Evolutionary conservation across 2,797 vertebrate genomes (phyloP), one percentile per base, ranked within the genome.

Genomic region (Crocidura indochinensis): DNA sequence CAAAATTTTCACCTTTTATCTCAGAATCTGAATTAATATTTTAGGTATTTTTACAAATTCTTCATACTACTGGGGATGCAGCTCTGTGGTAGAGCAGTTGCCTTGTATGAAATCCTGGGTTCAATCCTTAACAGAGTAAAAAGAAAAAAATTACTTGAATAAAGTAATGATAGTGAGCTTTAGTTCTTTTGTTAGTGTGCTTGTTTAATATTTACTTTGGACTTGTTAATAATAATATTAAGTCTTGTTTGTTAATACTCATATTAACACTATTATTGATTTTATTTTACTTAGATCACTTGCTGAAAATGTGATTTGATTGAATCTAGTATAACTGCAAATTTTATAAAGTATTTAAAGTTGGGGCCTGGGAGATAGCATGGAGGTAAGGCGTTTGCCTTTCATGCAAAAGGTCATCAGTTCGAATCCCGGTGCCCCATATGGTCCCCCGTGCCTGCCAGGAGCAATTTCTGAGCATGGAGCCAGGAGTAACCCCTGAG

Each of bases 1-100:
- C 76, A 51, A 85, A 80, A 92, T 86, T 94, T 22, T 82, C 9
- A 80, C 60, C n/a, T 83, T 83, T 7, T 53, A 90, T 87, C 44
- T 51, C 19, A 26, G 1, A 9, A 83, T 10, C 84, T 88, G 12
- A 24, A 44, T 1, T 26, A 2, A 1, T 0, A 20, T 11, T 82
- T n/a, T 62, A 10, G 15, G 24, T n/a, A 56, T 0, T 83, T 79
- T 71, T 68, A 38, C 10, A 90, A 56, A 56, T 56, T 56, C 53
- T 17, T 56, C 19, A 56, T 56, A 17, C 53, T 56, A 14, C 53
- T 56, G 4, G 51, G 53, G 53, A 56, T 56, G 53, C 19, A 17
- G 14, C 53, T 17, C 11, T 15, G 53, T 15, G 53, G 53, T 56
- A 56, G 53, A 56, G 11, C 11, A 56, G 1, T 56, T 56, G 53